Evolutionary conservation across 2,113 vertebrate genomes (phyloP), one percentile per base, ranked within the genome.

Genomic region (Spilogale gracilis): DNA sequence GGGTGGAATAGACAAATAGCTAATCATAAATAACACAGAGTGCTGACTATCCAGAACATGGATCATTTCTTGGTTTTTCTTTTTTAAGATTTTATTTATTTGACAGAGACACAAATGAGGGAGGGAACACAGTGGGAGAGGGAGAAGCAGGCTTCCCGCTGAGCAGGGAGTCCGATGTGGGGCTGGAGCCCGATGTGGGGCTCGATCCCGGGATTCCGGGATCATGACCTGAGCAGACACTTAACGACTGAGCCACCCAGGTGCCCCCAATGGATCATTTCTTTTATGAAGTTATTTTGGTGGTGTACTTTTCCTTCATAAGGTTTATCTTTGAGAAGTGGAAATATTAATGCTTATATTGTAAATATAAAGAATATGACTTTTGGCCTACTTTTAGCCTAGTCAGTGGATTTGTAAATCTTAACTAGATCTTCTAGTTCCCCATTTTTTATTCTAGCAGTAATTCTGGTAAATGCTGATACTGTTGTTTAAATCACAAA

Each of bases 271-370:
- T 61, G 20, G 23, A 50, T 85, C 74, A 52, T 91, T 91, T 87
- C 21, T 89, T 94, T 95, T 43, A 60, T 73, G 6, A 81, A 81
- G 25, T 95, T 92, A 63, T 74, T 86, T 95, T 94, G 60, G 2
- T 78, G 9, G 17, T 45, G 6, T 84, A 18, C 14, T 74, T 95
- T 92, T 91, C 38, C 4, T n/a, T 91, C 30, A 88, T 21, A 82
- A 96, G 79, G 30, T 86, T 4, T 43, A 73, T 73, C 92, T 95
- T 95, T 91, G 23, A 89, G 25, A 95, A 86, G 10, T 81, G 0
- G 50, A 96, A 96, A 54, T 96, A 50, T 83, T 85, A 92, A 74
- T 89, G 32, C 48, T 86, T 86, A 20, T 87, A 43, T 45, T 96
- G 4, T 63, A 90, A 97, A 89, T 61, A 48, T 1, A 63, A 45